Percentiles rank a stretch among this genome's conserved stretches.
These are phyloP conservation scores for Erethizon dorsatum DNA, from an alignment of 2,797 vertebrate genomes.

Conservation along the genomic window DNA sequence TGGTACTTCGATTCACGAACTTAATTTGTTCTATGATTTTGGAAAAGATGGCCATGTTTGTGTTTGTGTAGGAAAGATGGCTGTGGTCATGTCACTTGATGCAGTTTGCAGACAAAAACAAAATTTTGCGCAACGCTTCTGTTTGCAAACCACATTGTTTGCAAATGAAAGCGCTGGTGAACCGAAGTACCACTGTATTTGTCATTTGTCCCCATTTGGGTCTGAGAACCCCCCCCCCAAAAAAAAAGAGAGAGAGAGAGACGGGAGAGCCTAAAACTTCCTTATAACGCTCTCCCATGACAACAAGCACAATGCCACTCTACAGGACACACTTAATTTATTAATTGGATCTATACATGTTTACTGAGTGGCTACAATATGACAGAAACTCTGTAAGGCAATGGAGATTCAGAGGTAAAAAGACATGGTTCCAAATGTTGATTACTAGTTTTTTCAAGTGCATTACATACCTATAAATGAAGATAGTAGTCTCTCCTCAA, in stretches of 20 bases:
- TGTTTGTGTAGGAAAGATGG: background rate
- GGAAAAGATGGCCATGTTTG: background rate
- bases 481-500: background rate
- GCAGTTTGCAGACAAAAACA: background rate
- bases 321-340: slow-evolving; percentile 7
- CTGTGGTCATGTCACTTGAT: background rate
- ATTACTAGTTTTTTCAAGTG: slow-evolving; percentile 45
- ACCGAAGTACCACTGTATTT: background rate
- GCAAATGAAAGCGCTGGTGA: background rate
- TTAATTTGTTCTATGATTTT: background rate
- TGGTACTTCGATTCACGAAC: background rate
- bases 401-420: slow-evolving; percentile 20
- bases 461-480: background rate
- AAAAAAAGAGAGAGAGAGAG: background rate
- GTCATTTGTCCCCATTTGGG: background rate
- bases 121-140: background rate
- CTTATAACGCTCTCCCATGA: background rate
- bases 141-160: background rate
- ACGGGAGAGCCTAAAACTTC: background rate
- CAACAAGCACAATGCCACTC: background rate
- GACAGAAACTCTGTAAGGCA: slow-evolving; percentile 33
- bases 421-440: background rate
- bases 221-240: background rate
- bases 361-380: background rate
- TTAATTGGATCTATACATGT: slow-evolving; percentile 35